A percentile compares a stretch with the other conserved stretches of the same genome.
Evolutionary conservation across 2,113 vertebrate species (phyloP).

Genomic region (Athene cunicularia): DNA sequence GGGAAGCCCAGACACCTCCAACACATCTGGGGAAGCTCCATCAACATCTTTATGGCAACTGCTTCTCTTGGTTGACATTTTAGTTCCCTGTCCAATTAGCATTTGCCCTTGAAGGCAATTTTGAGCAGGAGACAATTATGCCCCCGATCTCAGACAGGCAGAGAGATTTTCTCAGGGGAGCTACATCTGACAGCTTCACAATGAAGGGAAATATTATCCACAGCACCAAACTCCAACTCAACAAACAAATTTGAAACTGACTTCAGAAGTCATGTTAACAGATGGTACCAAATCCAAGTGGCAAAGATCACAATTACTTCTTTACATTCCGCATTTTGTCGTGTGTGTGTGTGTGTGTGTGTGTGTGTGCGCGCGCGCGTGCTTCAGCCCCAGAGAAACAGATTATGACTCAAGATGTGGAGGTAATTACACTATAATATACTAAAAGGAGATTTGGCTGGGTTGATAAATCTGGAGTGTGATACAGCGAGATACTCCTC

Average conservation of each 20-base stretch:
- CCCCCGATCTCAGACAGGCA: background rate
- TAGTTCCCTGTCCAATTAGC: background rate
- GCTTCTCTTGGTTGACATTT: background rate
- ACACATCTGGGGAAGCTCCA: background rate
- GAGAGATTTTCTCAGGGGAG: background rate
- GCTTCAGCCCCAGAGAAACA: background rate
- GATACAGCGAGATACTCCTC: background rate
- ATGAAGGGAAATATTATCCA: background rate
- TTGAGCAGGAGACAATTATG: background rate
- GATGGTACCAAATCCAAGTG: slow-evolving; percentile 11
- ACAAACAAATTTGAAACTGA: background rate
- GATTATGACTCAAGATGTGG: background rate
- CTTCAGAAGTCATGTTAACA: background rate
- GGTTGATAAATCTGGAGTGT: background rate
- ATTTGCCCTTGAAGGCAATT: background rate
- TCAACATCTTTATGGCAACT: background rate
- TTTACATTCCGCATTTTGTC: background rate
- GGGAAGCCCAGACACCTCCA: background rate
- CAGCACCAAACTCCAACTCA: background rate
- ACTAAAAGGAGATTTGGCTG: background rate
- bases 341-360: background rate
- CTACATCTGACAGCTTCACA: background rate
- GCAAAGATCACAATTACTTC: slow-evolving; percentile 19
- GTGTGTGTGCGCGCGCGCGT: background rate
- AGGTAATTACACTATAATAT: slow-evolving; percentile 34